Conservation (phyloP, 2,797 vertebrate genomes). For the Cryptoprocta ferox region DNA sequence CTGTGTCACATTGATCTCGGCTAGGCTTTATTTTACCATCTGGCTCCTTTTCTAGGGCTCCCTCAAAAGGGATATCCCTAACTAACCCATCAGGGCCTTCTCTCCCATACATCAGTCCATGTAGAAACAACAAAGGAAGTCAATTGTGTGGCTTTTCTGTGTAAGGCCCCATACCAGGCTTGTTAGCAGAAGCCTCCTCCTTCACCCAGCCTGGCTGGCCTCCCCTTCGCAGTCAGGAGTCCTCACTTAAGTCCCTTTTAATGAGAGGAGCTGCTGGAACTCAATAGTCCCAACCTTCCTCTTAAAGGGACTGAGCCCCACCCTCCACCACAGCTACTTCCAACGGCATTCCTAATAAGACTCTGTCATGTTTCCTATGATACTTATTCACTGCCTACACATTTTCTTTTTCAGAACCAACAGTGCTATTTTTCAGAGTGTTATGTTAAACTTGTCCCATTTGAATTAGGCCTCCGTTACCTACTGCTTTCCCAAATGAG, state of each 20-base stretch:
- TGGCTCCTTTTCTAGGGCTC: conserved; percentile 38
- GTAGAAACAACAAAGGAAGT: conserved; percentile 61
- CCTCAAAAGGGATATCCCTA: conserved; percentile 51
- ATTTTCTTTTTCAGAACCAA: conserved; percentile 20
- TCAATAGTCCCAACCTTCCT: conserved; percentile 63
- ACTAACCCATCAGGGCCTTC: conserved; percentile 56
- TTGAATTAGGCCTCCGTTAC: not conserved
- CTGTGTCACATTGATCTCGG: conserved; percentile 44
- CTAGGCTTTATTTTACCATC: conserved; percentile 60
- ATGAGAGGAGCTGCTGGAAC: conserved; percentile 62
- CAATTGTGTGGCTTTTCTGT: conserved; percentile 39
- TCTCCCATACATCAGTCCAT: not conserved
- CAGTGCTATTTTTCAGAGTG: not conserved
- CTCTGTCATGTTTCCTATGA: not conserved
- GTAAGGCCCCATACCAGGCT: conserved; percentile 61
- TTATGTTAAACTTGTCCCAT: not conserved
- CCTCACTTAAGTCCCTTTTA: conserved; percentile 74
- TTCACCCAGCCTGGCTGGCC: conserved; percentile 46
- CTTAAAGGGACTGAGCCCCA: conserved; percentile 37
- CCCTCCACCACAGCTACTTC: not conserved
- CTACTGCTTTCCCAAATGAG: not conserved
- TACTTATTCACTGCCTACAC: not conserved
- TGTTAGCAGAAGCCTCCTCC: conserved; percentile 63
- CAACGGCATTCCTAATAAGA: conserved; percentile 46
- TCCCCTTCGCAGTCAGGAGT: conserved; percentile 68